Conservation (phyloP, 2,888 invertebrate species). For the Plebejus argus region DNA sequence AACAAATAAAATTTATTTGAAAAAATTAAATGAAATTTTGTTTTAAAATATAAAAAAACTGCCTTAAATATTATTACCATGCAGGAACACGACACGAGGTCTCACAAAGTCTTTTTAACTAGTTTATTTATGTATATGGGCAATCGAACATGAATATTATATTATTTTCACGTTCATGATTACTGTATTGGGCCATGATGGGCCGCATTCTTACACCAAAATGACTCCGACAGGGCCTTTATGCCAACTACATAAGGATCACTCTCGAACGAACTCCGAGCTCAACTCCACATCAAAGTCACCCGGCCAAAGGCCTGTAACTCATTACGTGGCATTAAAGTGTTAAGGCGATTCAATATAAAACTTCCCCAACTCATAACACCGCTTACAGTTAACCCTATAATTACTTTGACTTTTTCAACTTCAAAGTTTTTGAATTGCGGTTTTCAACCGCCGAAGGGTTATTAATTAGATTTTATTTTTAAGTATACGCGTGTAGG, state of each 20-base stretch:
- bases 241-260: background rate
- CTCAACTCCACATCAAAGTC: conserved; percentile 9
- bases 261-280: background rate
- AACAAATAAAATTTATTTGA: too few species aligned
- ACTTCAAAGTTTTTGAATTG: conserved; percentile 1
- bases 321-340: conserved; percentile 41
- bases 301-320: conserved; percentile 35
- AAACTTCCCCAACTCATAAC: conserved; percentile 31
- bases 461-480: background rate
- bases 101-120: too few species aligned
- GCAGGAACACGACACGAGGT: too few species aligned
- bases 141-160: too few species aligned
- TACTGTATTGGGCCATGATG: background rate
- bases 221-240: background rate
- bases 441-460: background rate
- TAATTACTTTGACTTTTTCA: conserved; percentile 26
- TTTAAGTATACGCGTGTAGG: background rate
- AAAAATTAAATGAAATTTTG: too few species aligned
- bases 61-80: too few species aligned
- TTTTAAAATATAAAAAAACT: too few species aligned
- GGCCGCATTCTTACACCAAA: background rate
- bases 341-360: conserved; percentile 31
- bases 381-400: conserved; percentile 27
- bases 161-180: too few species aligned
- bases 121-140: too few species aligned